Base-by-base conservation (phyloP, 1,140 invertebrate species). In the Lanistes nyassanus region DNA sequence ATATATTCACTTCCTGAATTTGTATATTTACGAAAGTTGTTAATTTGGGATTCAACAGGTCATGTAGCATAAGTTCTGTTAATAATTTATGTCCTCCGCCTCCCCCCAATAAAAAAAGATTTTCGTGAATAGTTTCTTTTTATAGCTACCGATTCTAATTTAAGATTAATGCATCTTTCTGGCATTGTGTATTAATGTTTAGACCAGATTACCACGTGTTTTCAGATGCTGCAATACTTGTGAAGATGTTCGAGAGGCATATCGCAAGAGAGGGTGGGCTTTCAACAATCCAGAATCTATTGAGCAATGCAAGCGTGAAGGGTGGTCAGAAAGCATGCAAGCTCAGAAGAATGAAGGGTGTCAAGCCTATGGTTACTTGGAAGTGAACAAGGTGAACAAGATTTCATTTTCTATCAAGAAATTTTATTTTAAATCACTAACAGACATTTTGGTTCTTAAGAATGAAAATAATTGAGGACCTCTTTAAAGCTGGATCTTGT, bases 181-280 rank as follows among this genome's bases (percentile, higher is more conserved):
- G 6, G 23, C 31, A n/a, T 21, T 11, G 3, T 16, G 26, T 26
- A 64, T 19, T 16, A 19, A 47, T 67, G 34, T 51, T n/a, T 56
- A 19, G 16, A 68, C 39, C 5, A 26, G 21, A 29, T 42, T 3
- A 2, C 19, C 47, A 42, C 42, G 3, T 53, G 36, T 69, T 75
- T 76, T 1, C 75, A 88, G 96, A 83, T 99, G 98, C 88, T 99
- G 98, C 88, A 98, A 98, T 88, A 97, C 97, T 42, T 99, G 98
- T 91, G 95, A 97, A 79, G 96, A 98, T 79, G 96, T 99, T 0
- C 93, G 94, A 89, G 94, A 96, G 89, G 97, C 97, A 0, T 99
- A 99, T 87, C 92, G 93, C 83, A 86, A 92, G 77, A 94, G 93
- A 89, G 94, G 94, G 76, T 99, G 98, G 98, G 95, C 94, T 47